Evolutionary conservation across 1,140 invertebrate genomes (phyloP).

Genomic region (Patella vulgata): DNA sequence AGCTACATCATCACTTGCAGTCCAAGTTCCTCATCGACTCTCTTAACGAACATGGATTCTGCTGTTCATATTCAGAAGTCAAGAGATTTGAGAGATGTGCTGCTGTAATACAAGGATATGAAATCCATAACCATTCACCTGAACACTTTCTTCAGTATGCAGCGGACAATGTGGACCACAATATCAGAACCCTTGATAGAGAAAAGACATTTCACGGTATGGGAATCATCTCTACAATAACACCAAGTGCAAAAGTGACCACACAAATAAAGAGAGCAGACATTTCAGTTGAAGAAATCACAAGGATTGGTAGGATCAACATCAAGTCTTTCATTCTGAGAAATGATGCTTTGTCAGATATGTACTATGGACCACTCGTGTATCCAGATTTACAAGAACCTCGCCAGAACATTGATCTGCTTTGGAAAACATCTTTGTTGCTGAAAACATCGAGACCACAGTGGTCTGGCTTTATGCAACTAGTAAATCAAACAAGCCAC

Average conservation of each 20-base stretch:
- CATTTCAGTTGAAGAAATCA: slow-evolving; percentile 5
- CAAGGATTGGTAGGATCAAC: slow-evolving; percentile 3
- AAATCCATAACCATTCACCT: neutral
- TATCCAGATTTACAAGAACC: neutral
- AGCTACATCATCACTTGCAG: slow-evolving; percentile 43
- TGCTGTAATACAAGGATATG: slow-evolving; percentile 1
- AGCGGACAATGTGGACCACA: slow-evolving; percentile 37
- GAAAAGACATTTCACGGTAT: too few relatives aligned
- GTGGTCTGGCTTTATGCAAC: slow-evolving; percentile 28
- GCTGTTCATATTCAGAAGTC: slow-evolving; percentile 41
- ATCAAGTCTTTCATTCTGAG: neutral
- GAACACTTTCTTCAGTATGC: slow-evolving; percentile 22
- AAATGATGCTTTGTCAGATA: neutral
- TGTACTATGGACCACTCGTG: slow-evolving; percentile 3
- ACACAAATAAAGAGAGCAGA: neutral
- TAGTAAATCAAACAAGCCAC: slow-evolving; percentile 24
- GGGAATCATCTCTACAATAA: slow-evolving; percentile 39
- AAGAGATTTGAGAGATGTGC: slow-evolving; percentile 27
- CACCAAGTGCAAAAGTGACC: slow-evolving; percentile 2
- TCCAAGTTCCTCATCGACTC: slow-evolving; percentile 41
- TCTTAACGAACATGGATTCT: slow-evolving; percentile 34
- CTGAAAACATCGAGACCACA: slow-evolving; percentile 4
- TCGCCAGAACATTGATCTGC: slow-evolving; percentile 4
- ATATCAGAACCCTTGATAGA: slow-evolving; percentile 29
- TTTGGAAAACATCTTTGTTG: slow-evolving; percentile 1